Evolutionary conservation across 2,113 vertebrate genomes (phyloP), one percentile per base, ranked within the genome.

Genomic region (Rhea pennata): DNA sequence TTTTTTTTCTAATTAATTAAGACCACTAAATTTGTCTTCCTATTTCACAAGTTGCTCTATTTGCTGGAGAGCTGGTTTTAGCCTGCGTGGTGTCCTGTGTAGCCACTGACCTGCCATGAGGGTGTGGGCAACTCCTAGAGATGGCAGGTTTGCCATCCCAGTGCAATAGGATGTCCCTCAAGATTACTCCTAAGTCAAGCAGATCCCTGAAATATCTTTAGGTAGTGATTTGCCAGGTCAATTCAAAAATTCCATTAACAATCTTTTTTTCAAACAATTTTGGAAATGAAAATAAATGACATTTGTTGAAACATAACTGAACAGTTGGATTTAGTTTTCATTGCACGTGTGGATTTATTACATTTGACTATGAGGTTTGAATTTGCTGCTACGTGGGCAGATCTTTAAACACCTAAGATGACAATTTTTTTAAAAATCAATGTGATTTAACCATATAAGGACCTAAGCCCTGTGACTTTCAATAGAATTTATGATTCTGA

Each of bases 51-150:
- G 88, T 91, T 78, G 50, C 58, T 92, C 40, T 64, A 54, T 51
- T 91, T 64, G 54, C 10, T 71, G 87, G 33, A 15, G 87, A 75
- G 33, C 66, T 46, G 91, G 64, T 33, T 65, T 71, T 76, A 70
- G 58, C 17, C 13, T 65, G 73, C 20, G 24, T 0, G 1, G 7
- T 48, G 48, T 89, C 51, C 46, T 54, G 10, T 7, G 2, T 0
- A 0, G 20, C 24, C 26, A 36, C 12, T 0, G 0, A 33, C 26
- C 33, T 9, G 29, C 23, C 12, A 3, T 2, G 23, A 21, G 22
- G 61, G 44, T 77, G 54, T 0, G 1, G 33, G 4, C 4, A 19
- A 12, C 39, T 92, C 36, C 33, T 31, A 4, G 22, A 31, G 27
- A 53, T 26, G 48, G 22, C n/a, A 56, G 58, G 9, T 20, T n/a